Evolutionary conservation across 2,797 vertebrate genomes (phyloP).

Genomic region (Lophotriccus pileatus): DNA sequence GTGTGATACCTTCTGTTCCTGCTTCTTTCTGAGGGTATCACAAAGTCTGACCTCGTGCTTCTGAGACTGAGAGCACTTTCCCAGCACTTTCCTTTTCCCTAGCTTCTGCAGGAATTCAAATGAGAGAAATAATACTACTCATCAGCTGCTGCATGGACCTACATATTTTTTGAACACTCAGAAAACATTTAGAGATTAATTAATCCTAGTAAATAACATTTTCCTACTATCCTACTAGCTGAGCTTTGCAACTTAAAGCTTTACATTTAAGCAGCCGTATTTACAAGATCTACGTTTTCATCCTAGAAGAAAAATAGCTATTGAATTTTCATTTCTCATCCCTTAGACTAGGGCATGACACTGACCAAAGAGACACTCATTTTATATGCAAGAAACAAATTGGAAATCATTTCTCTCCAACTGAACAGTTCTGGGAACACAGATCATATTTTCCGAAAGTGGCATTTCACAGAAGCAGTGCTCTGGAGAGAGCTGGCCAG

Average conservation of each 20-base stretch:
- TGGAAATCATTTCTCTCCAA: not conserved
- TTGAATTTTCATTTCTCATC: conserved; percentile 23
- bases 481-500: not conserved
- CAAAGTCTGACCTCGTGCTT: not conserved
- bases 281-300: not conserved
- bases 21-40: not conserved
- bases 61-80: not conserved
- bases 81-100: too few relatives aligned
- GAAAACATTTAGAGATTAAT: not conserved
- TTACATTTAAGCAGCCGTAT: not conserved
- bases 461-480: not conserved
- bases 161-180: not conserved
- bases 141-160: not conserved
- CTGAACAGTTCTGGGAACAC: not conserved
- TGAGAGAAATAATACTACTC: not conserved
- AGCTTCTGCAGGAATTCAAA: not conserved
- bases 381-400: not conserved
- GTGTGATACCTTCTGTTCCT: not conserved
- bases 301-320: not conserved
- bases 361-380: not conserved
- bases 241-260: not conserved
- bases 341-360: not conserved
- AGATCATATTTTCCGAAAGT: not conserved
- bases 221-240: not conserved
- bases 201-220: not conserved